Percentiles rank a stretch among this genome's conserved stretches.
Conservation (phyloP, 64 coral and sea anemone species). For the Montipora foliosa region DNA sequence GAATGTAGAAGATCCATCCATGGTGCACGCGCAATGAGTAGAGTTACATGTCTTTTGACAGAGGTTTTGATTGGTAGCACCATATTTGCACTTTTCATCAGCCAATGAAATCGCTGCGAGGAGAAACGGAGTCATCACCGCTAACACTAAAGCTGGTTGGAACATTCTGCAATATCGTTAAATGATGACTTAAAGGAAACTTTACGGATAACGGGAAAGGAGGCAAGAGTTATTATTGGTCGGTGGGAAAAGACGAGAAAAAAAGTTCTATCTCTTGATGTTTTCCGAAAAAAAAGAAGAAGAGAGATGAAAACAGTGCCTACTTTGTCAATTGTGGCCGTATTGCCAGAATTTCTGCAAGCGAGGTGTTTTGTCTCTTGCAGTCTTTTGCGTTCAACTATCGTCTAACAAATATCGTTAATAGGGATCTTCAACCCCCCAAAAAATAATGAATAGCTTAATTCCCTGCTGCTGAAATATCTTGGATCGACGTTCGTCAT, state of each 20-base stretch:
- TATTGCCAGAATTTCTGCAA: too few species aligned
- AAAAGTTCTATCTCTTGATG: background rate
- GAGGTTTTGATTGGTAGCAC: conserved; percentile 56
- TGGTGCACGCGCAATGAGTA: conserved; percentile 8
- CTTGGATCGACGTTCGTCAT: too few species aligned
- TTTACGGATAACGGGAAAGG: background rate
- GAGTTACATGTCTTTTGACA: conserved; percentile 62
- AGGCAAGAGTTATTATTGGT: too few species aligned
- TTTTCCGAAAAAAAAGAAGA: too few species aligned
- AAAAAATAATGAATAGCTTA: too few species aligned
- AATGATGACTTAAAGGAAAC: background rate
- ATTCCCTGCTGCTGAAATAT: too few species aligned
- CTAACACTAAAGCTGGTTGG: background rate
- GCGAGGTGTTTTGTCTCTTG: too few species aligned
- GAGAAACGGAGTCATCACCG: background rate
- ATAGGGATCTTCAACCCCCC: too few species aligned
- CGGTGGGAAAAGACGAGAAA: background rate
- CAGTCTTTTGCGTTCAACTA: too few species aligned
- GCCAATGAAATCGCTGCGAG: background rate
- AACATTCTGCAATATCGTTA: background rate
- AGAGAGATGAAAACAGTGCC: too few species aligned
- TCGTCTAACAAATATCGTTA: too few species aligned
- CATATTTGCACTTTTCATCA: conserved; percentile 20
- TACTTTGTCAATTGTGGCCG: too few species aligned
- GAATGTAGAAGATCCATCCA: conserved; percentile 23